A percentile compares a stretch with the other conserved stretches of the same genome.
Conservation (phyloP, 2,888 invertebrate genomes). For the Lithosia quadra region DNA sequence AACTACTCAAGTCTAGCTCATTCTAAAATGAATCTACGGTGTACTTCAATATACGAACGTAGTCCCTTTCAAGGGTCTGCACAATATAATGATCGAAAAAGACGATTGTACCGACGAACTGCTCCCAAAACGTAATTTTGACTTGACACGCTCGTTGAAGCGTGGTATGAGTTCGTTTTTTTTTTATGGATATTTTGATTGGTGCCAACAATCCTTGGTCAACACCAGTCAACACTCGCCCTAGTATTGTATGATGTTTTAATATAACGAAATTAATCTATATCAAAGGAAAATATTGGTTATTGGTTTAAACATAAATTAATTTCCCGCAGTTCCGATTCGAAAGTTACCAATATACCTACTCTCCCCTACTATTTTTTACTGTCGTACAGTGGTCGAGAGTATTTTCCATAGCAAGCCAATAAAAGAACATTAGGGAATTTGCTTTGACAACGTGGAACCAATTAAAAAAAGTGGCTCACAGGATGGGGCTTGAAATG, state of each 20-base stretch:
- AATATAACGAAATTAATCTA: neutral
- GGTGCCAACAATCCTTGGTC: neutral
- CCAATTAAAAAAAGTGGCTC: neutral
- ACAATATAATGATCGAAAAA: neutral
- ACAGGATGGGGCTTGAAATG: neutral
- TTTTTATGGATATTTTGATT: neutral
- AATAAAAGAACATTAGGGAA: neutral
- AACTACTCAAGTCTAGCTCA: neutral
- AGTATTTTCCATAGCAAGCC: neutral
- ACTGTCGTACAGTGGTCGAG: neutral
- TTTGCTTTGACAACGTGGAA: neutral
- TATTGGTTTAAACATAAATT: too few relatives aligned
- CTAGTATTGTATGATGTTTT: neutral
- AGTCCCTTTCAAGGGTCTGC: neutral
- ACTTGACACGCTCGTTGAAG: neutral
- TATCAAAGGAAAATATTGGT: too few relatives aligned
- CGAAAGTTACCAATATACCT: too few relatives aligned
- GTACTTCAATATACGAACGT: neutral
- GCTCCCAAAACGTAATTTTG: neutral
- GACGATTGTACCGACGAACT: neutral
- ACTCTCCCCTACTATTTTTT: neutral
- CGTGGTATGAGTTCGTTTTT: neutral
- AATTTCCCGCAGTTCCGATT: too few relatives aligned
- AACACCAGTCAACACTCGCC: too few relatives aligned
- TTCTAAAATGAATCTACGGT: neutral